Evolutionary conservation across 2,113 vertebrate genomes (phyloP), one percentile per base, ranked within the genome.

Genomic region (Coturnix japonica): DNA sequence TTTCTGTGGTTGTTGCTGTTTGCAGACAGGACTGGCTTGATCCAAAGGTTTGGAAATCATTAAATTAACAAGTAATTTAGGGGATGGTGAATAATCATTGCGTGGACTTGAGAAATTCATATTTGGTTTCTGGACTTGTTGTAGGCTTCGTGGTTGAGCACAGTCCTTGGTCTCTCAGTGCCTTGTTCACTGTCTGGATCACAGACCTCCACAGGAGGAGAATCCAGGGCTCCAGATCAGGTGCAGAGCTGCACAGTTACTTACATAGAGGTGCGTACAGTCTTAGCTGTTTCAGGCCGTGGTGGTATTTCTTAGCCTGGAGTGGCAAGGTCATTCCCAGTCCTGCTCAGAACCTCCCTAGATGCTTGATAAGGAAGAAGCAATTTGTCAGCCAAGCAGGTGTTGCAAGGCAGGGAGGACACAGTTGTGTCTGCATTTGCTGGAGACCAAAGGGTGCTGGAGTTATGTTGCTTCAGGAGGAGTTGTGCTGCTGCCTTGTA

Each of bases 201-300:
- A 37, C 19, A 61, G 6, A 22, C 25, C 13, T 11, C 8, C 46
- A 1, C 9, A 39, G 44, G 35, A 87, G 47, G 39, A 75, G 26
- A 78, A 72, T 35, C 23, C 59, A 39, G 30, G 56, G 46, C 4
- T 64, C 44, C 28, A 25, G 20, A 79, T 15, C 28, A 17, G 71
- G 67, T 49, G 11, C 14, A 19, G 73, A 54, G 30, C 54, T 88
- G 47, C 35, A 16, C 35, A 14, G n/a, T 4, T n/a, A 3, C 7
- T 1, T 2, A 7, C 1, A 4, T 4, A 13, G 37, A 44, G 16
- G 11, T 20, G 37, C 49, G 17, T 28, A 7, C 46, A 43, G 37
- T 54, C 2, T 1, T 28, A 2, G 14, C 57, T n/a, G 26, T 64
- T 69, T 60, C 1, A 1, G 35, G 13, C 66, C 30, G 59, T 94